Conservation (phyloP, 2,888 invertebrate genomes). For the Glyphotaelius pellucidus region DNA sequence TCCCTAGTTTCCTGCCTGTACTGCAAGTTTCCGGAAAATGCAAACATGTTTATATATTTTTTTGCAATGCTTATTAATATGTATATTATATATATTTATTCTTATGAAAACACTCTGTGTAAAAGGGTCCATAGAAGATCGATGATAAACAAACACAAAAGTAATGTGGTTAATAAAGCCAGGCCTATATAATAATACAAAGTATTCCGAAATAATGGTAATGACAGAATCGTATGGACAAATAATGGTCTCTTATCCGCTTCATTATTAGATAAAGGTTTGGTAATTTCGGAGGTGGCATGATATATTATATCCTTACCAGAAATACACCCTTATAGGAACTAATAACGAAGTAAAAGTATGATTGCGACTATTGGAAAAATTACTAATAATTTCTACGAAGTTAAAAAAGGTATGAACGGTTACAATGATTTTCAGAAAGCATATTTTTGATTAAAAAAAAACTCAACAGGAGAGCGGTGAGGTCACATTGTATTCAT, state of each 20-base stretch:
- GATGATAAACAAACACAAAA: conserved; percentile 8
- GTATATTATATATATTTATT: too few species aligned
- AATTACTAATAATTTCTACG: neutral
- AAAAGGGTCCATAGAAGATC: neutral
- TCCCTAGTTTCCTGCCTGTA: too few species aligned
- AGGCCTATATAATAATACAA: neutral
- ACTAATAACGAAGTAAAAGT: neutral
- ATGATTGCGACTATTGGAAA: neutral
- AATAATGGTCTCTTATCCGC: conserved; percentile 58
- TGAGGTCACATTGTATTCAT: too few species aligned
- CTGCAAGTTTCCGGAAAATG: too few species aligned
- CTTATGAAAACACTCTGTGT: neutral
- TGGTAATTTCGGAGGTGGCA: conserved; percentile 55
- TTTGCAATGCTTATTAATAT: too few species aligned
- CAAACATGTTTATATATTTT: too few species aligned
- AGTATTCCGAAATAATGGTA: neutral
- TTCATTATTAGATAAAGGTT: conserved; percentile 61
- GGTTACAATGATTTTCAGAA: too few species aligned
- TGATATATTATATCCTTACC: conserved; percentile 52
- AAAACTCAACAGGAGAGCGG: too few species aligned
- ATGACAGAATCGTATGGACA: conserved; percentile 3
- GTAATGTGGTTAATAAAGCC: neutral
- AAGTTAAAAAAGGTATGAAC: neutral
- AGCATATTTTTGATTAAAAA: too few species aligned
- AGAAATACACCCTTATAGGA: neutral